These are phyloP conservation scores for Incurvaria masculella DNA, from an alignment of 2,888 invertebrate genomes.

Conservation along the genomic window DNA sequence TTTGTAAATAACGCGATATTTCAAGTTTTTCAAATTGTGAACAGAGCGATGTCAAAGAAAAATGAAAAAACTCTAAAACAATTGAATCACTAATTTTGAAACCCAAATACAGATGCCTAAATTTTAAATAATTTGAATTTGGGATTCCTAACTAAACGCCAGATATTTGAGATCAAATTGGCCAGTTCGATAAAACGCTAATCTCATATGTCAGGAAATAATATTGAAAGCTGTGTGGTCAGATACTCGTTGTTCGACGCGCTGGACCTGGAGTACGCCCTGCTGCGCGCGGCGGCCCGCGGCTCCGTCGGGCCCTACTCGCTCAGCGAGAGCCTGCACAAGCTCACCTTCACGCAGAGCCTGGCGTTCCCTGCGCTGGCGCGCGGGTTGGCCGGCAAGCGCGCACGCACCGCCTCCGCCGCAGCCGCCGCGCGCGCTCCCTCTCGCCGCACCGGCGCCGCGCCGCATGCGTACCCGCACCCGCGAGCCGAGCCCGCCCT, in stretches of 20 bases:
- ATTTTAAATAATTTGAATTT: too few relatives aligned
- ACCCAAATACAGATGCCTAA: too few relatives aligned
- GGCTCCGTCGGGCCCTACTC: constrained; percentile 71
- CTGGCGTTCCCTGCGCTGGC: constrained; percentile 70
- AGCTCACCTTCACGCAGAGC: constrained; percentile 70
- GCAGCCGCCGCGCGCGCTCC: constrained; percentile 21
- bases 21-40: too few relatives aligned
- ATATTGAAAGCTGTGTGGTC: too few relatives aligned
- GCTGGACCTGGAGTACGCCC: constrained; percentile 66
- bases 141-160: too few relatives aligned
- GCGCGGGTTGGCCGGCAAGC: constrained; percentile 62
- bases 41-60: too few relatives aligned
- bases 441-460: constrained; percentile 59
- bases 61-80: too few relatives aligned
- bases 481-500: constrained; percentile 59
- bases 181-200: too few relatives aligned
- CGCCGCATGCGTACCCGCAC: background rate
- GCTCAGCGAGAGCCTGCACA: constrained; percentile 67
- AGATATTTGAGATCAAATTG: too few relatives aligned
- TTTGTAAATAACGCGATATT: too few relatives aligned
- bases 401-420: constrained; percentile 53
- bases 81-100: too few relatives aligned
- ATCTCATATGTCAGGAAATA: too few relatives aligned
- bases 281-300: constrained; percentile 64
- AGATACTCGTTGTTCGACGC: constrained; percentile 68